These are phyloP conservation scores for Sesia bembeciformis DNA, from an alignment of 2,888 invertebrate genomes.

Conservation along the genomic window DNA sequence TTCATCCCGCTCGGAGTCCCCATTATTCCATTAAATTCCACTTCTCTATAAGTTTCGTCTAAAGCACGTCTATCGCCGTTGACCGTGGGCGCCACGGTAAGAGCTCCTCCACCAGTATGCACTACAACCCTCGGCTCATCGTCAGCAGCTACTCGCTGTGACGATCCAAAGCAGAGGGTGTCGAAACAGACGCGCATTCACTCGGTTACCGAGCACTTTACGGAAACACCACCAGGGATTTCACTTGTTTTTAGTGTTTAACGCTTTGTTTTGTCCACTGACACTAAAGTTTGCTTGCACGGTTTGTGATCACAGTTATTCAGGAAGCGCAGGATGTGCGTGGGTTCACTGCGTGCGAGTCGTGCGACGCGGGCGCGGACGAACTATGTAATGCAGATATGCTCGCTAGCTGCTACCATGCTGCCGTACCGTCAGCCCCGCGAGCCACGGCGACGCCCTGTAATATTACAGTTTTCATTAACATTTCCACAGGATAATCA, in stretches of 20 bases:
- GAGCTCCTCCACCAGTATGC: conserved; percentile 62
- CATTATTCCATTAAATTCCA: conserved; percentile 60
- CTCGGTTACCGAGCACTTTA: conserved; percentile 74
- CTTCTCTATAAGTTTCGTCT: conserved; percentile 66
- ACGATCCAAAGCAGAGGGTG: conserved; percentile 92
- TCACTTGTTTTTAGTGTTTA: conserved; percentile 33
- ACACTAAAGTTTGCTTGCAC: conserved; percentile 26
- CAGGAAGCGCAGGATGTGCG: conserved; percentile 47
- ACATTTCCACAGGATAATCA: too few species aligned
- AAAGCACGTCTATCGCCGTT: conserved; percentile 67
- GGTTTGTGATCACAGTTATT: conserved; percentile 28
- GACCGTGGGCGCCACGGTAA: conserved; percentile 68
- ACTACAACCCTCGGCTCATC: conserved; percentile 78
- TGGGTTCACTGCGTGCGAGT: conserved; percentile 41
- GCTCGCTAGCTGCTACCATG: conserved; percentile 36
- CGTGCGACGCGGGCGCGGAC: conserved; percentile 64
- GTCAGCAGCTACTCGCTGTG: conserved; percentile 86
- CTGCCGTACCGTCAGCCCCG: conserved; percentile 48
- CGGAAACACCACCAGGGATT: conserved; percentile 54
- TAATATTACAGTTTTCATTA: conserved; percentile 16
- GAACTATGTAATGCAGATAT: conserved; percentile 50
- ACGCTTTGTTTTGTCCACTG: conserved; percentile 19
- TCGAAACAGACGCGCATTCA: conserved; percentile 95
- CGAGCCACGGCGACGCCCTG: conserved; percentile 65
- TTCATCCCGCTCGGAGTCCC: conserved; percentile 75